Percentiles rank a stretch among this genome's conserved stretches.
phyloP scores from a whole-genome alignment of 2,888 invertebrate species.

The Chaetogeoica ovagalla region DNA sequence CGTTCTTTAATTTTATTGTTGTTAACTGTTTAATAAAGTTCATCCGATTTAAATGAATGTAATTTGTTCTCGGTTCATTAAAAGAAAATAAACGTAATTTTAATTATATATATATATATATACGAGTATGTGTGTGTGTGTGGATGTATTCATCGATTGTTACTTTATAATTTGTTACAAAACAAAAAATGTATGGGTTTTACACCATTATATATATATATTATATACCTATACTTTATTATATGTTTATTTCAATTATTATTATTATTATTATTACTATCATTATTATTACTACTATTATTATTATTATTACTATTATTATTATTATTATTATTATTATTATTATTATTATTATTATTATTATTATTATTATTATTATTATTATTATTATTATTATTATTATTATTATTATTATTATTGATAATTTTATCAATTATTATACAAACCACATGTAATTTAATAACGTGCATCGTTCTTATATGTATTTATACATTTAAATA shows the following conservation, averaged over 20 bases:
- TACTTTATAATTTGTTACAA: background rate
- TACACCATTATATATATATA: background rate
- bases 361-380: no score
- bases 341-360: no score
- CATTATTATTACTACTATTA: no score
- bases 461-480: background rate
- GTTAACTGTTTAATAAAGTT: conserved; percentile 16
- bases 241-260: no score
- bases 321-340: no score
- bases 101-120: background rate
- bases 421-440: conserved; percentile 13
- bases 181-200: background rate
- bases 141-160: background rate
- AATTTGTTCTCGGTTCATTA: background rate
- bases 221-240: background rate
- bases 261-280: no score
- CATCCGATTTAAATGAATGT: conserved; percentile 14
- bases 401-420: no score
- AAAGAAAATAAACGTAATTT: background rate
- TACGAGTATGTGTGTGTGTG: no score
- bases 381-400: no score
- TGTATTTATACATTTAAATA: background rate
- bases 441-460: conserved; percentile 24
- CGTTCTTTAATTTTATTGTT: conserved; percentile 22
- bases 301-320: no score